Base-by-base conservation (phyloP, 2,888 invertebrate species). In the Volucella inflata region DNA sequence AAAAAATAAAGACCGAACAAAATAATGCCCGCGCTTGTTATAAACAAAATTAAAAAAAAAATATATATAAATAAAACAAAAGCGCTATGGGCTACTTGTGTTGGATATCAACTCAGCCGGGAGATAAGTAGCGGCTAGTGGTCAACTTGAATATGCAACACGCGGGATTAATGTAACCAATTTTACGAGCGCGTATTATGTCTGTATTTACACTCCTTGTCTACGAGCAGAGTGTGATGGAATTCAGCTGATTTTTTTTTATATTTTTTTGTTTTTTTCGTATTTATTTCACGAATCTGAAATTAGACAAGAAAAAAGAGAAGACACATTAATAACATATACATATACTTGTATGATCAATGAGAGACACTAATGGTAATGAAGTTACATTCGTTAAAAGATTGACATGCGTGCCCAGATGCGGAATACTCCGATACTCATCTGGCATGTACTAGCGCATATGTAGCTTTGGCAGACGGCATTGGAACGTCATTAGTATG, bases 61-160 rank as follows among this genome's bases (percentile, higher is more conserved):
- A 10, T 42, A 11, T 36, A 42, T 16, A 65, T 36, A 79, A 70
- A 79, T 44, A 71, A 79, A 79, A 84, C 59, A 74, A 48, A 80
- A 84, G 84, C 84, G 80, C 84, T 84, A 50, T 67, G 80, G 80
- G 84, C 84, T 62, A 75, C 70, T 76, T 46, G 74, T 80, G 55
- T 53, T 59, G 65, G 75, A 71, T 44, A 16, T 79, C 75, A 83
- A 51, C 68, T 83, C 78, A 74, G 83, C 68, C 30, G 30, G 55
- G 55, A 44, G 64, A 55, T 40, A 40, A 62, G 64, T 51, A 70
- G 21, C 50, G n/a, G 75, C 51, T 57, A 65, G 46, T 44, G 60
- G 81, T 72, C 72, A 85, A 75, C 76, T 62, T 76, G 72, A 74
- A 68, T 75, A 68, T 68, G 60, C 67, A 62, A 50, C 57, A 46